Percentiles rank a stretch among this genome's conserved stretches.
Evolutionary conservation across 2,888 invertebrate genomes (phyloP).

Genomic region (Calephelis perditalis): DNA sequence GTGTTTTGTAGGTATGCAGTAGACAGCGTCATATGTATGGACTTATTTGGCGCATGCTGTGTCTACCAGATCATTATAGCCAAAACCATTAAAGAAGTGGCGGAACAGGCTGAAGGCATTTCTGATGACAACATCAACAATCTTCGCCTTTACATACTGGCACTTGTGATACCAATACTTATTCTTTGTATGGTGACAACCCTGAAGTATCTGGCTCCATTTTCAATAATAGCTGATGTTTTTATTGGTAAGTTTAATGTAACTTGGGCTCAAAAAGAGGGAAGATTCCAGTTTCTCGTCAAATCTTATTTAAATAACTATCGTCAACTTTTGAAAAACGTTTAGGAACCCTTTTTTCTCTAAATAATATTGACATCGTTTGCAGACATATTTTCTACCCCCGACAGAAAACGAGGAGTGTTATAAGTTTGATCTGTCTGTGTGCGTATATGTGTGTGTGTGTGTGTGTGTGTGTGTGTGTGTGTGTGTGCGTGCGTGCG

Average conservation of each 20-base stretch:
- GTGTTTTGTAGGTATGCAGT: conserved; percentile 47
- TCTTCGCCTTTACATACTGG: conserved; percentile 53
- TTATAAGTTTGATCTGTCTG: too few relatives aligned
- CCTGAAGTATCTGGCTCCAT: conserved; percentile 64
- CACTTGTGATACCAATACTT: conserved; percentile 52
- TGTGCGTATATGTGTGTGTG: too few relatives aligned
- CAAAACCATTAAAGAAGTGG: conserved; percentile 56
- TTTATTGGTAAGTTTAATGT: conserved; percentile 55
- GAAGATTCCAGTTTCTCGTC: too few relatives aligned
- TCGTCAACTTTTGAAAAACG: too few relatives aligned
- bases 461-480: too few relatives aligned
- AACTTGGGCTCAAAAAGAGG: neutral
- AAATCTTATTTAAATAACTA: too few relatives aligned
- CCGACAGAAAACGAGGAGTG: too few relatives aligned
- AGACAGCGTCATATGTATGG: conserved; percentile 57
- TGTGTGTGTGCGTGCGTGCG: too few relatives aligned
- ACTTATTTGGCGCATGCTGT: conserved; percentile 65
- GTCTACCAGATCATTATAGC: conserved; percentile 69
- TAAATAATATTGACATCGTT: too few relatives aligned
- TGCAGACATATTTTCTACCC: too few relatives aligned
- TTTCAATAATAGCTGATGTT: conserved; percentile 56
- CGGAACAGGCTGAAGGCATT: conserved; percentile 37
- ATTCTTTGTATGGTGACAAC: conserved; percentile 68
- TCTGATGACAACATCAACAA: conserved; percentile 31
- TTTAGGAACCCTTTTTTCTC: too few relatives aligned